Conservation (phyloP, 2,797 vertebrate genomes). For the Gambusia yucatana region DNA sequence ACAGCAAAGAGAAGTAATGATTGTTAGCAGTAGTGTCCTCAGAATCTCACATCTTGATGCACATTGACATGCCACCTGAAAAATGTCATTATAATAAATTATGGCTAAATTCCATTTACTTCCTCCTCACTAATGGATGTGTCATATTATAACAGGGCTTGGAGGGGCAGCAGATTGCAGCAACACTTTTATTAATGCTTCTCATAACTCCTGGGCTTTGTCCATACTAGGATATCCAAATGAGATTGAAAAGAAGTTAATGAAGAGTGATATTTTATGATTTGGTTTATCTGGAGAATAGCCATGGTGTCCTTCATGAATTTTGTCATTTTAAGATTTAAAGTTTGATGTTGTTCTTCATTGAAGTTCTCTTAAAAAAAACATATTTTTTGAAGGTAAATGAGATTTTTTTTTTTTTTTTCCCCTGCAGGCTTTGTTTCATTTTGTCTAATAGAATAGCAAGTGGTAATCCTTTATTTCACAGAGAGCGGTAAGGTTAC, state of each 20-base stretch:
- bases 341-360: not conserved
- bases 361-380: not conserved
- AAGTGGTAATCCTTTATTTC: not conserved
- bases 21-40: not conserved
- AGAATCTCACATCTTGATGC: not conserved
- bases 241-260: not conserved
- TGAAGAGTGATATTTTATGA: not conserved
- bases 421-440: not conserved
- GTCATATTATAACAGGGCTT: not conserved
- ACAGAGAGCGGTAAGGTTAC: not conserved
- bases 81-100: not conserved
- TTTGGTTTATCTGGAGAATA: not conserved
- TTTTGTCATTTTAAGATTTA: not conserved
- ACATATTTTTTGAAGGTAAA: not conserved
- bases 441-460: not conserved
- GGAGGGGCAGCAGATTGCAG: not conserved
- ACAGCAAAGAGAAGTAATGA: not conserved
- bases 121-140: constrained; percentile 1
- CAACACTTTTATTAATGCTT: not conserved
- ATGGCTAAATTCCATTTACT: not conserved
- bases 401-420: not conserved
- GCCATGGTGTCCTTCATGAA: not conserved
- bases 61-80: not conserved
- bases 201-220: not conserved
- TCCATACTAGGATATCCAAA: not conserved